Conservation (phyloP, 2,113 vertebrate species). For the Melanostigma gelatinosum region DNA sequence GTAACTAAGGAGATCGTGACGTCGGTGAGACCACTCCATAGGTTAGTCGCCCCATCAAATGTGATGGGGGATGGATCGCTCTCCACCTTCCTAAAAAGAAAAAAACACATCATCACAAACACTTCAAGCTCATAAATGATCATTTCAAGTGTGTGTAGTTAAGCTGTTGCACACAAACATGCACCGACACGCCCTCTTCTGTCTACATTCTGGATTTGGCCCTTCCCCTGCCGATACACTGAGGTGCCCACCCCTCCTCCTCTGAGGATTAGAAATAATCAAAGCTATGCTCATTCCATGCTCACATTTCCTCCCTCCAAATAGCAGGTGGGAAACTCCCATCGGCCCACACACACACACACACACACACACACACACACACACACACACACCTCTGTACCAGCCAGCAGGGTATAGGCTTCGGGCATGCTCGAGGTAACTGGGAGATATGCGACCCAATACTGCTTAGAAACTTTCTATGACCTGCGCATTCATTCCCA, state of each 20-base stretch:
- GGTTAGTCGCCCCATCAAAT: conserved; percentile 40
- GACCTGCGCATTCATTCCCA: neutral
- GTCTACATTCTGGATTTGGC: conserved; percentile 26
- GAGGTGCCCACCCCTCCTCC: conserved; percentile 32
- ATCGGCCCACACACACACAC: conserved; percentile 41
- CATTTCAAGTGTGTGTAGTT: neutral
- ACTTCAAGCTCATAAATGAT: conserved; percentile 18
- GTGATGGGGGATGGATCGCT: conserved; percentile 8
- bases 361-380: conserved; percentile 6
- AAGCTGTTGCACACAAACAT: conserved; percentile 27
- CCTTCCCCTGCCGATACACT: conserved; percentile 11
- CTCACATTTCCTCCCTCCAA: conserved; percentile 55
- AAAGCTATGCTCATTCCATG: conserved; percentile 71
- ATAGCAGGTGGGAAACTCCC: conserved; percentile 63
- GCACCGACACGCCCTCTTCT: conserved; percentile 7
- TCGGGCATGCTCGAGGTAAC: conserved; percentile 21
- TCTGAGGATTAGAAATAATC: conserved; percentile 73
- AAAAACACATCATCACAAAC: neutral
- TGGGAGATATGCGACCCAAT: conserved; percentile 10
- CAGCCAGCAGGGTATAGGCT: conserved; percentile 43
- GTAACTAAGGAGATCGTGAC: too few relatives aligned
- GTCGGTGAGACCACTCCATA: too few relatives aligned
- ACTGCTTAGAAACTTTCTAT: conserved; percentile 16
- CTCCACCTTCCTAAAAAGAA: neutral
- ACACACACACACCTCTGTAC: conserved; percentile 17